Evolutionary conservation across 2,113 vertebrate species (phyloP).

Genomic region (Cheilinus undulatus): DNA sequence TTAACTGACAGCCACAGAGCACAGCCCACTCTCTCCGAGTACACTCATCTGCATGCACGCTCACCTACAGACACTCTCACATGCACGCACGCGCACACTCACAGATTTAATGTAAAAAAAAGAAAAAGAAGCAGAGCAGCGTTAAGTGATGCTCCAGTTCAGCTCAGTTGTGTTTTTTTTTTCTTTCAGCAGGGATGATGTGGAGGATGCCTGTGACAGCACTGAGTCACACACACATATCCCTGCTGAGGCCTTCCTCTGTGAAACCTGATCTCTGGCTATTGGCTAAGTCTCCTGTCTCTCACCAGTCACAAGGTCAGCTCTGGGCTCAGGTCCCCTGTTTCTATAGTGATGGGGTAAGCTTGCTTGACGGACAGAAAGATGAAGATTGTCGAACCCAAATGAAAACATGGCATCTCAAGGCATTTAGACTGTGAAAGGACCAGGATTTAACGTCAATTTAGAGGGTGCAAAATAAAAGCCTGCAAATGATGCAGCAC

Average conservation of each 20-base stretch:
- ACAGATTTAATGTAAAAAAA: slow-evolving; percentile 52
- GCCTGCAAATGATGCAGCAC: slow-evolving; percentile 29
- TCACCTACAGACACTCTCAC: slow-evolving; percentile 44
- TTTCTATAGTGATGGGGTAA: slow-evolving; percentile 71
- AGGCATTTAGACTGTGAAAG: slow-evolving; percentile 55
- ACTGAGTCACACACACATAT: slow-evolving; percentile 68
- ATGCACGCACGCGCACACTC: slow-evolving; percentile 7
- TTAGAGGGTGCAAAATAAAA: slow-evolving; percentile 15
- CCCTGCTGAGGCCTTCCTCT: slow-evolving; percentile 63
- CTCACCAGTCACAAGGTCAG: slow-evolving; percentile 76
- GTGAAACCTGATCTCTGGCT: slow-evolving; percentile 78
- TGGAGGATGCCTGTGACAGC: slow-evolving; percentile 71
- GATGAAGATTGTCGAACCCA: slow-evolving; percentile 65
- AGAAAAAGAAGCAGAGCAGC: slow-evolving; percentile 54
- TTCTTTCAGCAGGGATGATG: slow-evolving; percentile 66
- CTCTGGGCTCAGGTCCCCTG: slow-evolving; percentile 64
- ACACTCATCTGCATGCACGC: slow-evolving; percentile 76
- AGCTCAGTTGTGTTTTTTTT: slow-evolving; percentile 66
- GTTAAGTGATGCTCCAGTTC: slow-evolving; percentile 70
- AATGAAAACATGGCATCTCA: slow-evolving; percentile 51
- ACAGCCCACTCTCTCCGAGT: slow-evolving; percentile 67
- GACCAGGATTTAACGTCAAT: slow-evolving; percentile 17
- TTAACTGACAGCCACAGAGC: slow-evolving; percentile 66
- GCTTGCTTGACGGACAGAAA: slow-evolving; percentile 59
- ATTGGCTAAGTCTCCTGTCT: slow-evolving; percentile 69